Base-by-base conservation (phyloP, 2,113 vertebrate species). In the Thermophis baileyi region DNA sequence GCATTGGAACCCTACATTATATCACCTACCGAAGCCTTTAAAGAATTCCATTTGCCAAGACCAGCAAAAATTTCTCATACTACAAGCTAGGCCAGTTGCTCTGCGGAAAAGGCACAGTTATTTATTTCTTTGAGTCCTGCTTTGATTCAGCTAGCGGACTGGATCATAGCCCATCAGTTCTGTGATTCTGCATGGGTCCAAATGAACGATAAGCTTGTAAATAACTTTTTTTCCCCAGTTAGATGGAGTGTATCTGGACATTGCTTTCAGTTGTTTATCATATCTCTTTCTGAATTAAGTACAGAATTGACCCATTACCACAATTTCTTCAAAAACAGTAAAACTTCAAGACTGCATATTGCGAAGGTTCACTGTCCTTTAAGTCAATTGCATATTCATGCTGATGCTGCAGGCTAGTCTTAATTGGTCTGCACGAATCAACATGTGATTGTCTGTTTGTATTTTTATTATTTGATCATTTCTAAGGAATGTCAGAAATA, bases 181-280 rank as follows among this genome's bases (percentile, higher is more conserved):
- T 47, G n/a, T 2, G 35, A 24, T 85, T 91, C 40, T 86, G 6
- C 25, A 49, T 30, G 24, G 53, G 51, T 16, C 14, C 81, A 57
- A 55, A 91, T 91, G 54, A 87, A 85, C 16, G 24, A 20, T 30
- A 87, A 47, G 7, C 2, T 49, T 57, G 81, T 47, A 53, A 87
- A 87, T 60, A 87, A 47, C 2, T 30, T 87, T 49, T 30, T 44
- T 8, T 2, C 8, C 7, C 8, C 69, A 20, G 47, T 87, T 92
- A 89, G 88, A 92, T 94, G 91, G 86, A 49, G 27, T 87, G 47
- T 92, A 96, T 94, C 92, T 95, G 96, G 95, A 94, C 95, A 93
- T 11, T 35, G 90, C 94, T 93, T 47, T 93, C 50, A 94, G 10
- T 94, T 96, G 93, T 96, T 96, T 95, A 96, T 92, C 94, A 90